These are phyloP conservation scores for Synchiropus splendidus DNA, from an alignment of 2,113 vertebrate species.

Conservation along the genomic window DNA sequence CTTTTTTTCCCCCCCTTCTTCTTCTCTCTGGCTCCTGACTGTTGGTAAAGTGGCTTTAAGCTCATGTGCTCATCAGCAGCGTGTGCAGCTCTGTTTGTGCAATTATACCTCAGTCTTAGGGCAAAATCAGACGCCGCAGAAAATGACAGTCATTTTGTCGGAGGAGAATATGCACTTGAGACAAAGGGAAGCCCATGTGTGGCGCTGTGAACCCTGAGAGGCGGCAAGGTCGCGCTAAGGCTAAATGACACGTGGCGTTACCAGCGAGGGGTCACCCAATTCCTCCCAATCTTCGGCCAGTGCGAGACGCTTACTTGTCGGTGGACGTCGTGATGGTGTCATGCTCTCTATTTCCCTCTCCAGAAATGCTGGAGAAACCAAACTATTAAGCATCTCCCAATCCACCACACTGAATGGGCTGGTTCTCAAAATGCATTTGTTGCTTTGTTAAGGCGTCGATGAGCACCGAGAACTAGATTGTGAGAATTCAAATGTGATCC, in stretches of 20 bases:
- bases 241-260: constrained; percentile 63
- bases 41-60: constrained; percentile 64
- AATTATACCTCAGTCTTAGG: constrained; percentile 63
- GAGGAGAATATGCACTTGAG: constrained; percentile 69
- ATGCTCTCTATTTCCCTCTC: constrained; percentile 1
- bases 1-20: constrained; percentile 13
- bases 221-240: constrained; percentile 48
- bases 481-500: too few species aligned
- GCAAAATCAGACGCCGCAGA: constrained; percentile 53
- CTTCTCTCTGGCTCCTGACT: constrained; percentile 39
- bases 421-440: too few species aligned
- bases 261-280: constrained; percentile 47
- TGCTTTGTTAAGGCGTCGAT: too few species aligned
- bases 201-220: constrained; percentile 34
- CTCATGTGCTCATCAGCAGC: constrained; percentile 65
- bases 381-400: neutral
- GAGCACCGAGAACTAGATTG: too few species aligned
- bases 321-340: constrained; percentile 14
- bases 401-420: neutral
- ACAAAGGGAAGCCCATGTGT: constrained; percentile 61
- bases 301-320: constrained; percentile 20
- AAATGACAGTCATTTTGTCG: constrained; percentile 62
- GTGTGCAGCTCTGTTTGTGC: constrained; percentile 56
- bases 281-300: constrained; percentile 10
- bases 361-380: constrained; percentile 7